Conservation (phyloP, 1,140 invertebrate species). For the Oscheius sp. region DNA sequence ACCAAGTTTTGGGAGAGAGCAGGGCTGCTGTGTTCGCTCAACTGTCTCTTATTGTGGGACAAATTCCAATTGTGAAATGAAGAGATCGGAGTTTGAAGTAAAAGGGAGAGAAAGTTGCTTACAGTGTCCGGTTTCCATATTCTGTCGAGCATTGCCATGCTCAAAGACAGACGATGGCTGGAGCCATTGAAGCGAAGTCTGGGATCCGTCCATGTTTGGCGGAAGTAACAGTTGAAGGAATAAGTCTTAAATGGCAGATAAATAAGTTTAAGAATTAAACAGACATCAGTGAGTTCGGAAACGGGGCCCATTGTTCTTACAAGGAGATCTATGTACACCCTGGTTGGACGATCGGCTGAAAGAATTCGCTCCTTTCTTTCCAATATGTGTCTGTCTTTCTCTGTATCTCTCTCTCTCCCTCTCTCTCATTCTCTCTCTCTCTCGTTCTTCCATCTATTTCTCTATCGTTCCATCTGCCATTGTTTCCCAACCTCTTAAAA, state of each 20-base stretch:
- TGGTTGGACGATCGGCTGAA: constrained; percentile 16
- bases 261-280: background rate
- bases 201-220: constrained; percentile 69
- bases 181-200: constrained; percentile 61
- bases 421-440: no score
- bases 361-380: no score
- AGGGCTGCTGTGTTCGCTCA: background rate
- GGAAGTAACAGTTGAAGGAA: constrained; percentile 71
- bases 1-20: background rate
- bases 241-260: constrained; percentile 21
- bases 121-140: constrained; percentile 47
- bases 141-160: constrained; percentile 61
- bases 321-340: constrained; percentile 24
- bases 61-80: background rate
- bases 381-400: no score
- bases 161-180: constrained; percentile 58
- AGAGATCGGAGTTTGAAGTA: background rate
- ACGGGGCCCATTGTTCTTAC: constrained; percentile 33
- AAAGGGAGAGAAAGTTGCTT: background rate
- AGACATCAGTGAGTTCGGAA: constrained; percentile 17
- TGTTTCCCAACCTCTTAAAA: no score
- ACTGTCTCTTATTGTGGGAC: background rate
- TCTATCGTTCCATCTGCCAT: background rate
- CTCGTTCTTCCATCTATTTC: no score
- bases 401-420: no score